phyloP scores from a whole-genome alignment of 2,113 vertebrate genomes.

The Misgurnus anguillicaudatus region DNA sequence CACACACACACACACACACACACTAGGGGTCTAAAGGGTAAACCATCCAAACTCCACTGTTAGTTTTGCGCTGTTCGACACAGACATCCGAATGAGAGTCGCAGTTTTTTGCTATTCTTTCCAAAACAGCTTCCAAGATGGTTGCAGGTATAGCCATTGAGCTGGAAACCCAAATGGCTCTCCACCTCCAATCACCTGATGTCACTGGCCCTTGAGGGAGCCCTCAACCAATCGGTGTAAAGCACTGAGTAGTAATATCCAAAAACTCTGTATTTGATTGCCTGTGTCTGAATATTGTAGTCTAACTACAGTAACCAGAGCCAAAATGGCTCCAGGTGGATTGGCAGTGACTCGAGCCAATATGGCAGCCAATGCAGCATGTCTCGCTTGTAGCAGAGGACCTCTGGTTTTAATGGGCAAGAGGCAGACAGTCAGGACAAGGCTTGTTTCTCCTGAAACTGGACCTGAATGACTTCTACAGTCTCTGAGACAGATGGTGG shows the following conservation, averaged over 20 bases:
- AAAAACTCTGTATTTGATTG: constrained; percentile 20
- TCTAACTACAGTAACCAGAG: constrained; percentile 37
- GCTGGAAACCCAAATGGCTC: constrained; percentile 41
- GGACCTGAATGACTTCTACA: constrained; percentile 42
- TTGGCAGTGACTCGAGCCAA: constrained; percentile 51
- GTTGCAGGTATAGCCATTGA: constrained; percentile 26
- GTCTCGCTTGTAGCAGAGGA: constrained; percentile 43
- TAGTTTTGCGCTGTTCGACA: constrained; percentile 16
- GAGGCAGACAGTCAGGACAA: constrained; percentile 35
- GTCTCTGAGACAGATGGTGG: constrained; percentile 50
- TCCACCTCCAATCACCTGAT: constrained; percentile 39
- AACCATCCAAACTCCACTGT: not conserved
- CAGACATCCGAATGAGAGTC: not conserved
- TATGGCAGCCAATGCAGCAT: constrained; percentile 44
- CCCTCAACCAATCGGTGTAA: constrained; percentile 40
- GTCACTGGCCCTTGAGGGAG: constrained; percentile 41
- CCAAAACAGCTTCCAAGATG: constrained; percentile 47
- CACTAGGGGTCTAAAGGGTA: not conserved
- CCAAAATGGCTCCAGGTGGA: constrained; percentile 56
- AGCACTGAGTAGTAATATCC: constrained; percentile 35
- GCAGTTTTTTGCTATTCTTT: constrained; percentile 22
- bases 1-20: not conserved
- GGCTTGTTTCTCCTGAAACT: constrained; percentile 45
- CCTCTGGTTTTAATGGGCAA: constrained; percentile 50
- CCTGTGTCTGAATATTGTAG: constrained; percentile 33